Evolutionary conservation across 1,140 invertebrate genomes (phyloP), one percentile per base, ranked within the genome.

Genomic region (Tetraneura akinire): DNA sequence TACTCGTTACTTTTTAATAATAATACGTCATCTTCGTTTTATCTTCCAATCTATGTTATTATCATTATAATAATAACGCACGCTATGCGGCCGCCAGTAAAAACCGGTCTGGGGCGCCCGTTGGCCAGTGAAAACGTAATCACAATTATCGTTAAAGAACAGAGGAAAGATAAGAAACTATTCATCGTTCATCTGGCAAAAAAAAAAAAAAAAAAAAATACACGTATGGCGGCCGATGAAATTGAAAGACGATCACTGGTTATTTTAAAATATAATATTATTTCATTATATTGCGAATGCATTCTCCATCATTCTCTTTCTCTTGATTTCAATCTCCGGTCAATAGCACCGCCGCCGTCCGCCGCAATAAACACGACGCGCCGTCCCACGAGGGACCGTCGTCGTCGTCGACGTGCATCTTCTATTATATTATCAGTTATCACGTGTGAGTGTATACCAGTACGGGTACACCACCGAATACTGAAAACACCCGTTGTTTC

Each of bases 91-190:
- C 6, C 37, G 64, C 11, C 45, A 37, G 45, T 71, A 51, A 51
- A 51, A 71, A 71, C 68, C 68, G 68, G 68, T 71, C 68, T 71
- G 14, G 3, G 45, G 47, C 45, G 47, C 45, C 62, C 29, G 10
- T 37, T 14, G 9, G 9, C 16, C 23, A 16, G 45, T 51, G 16
- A 47, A 51, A 64, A 37, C 23, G 10, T 49, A 29, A 71, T 29
- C 26, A 51, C 18, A 13, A 29, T 9, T 14, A 47, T 26, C 8
- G 18, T 10, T 21, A n/a, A n/a, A 23, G 10, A 42, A n/a, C n/a
- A n/a, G n/a, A 23, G 29, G 32, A 37, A 66, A 66, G 0, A 42
- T 2, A 21, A n/a, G 37, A 62, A 62, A 29, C 23, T n/a, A n/a
- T n/a, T 62, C 13, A 66, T 37, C 32, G 10, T 37, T 37, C 5